phyloP scores from a whole-genome alignment of 2,888 invertebrate species.

The Isotomurus palustris region DNA sequence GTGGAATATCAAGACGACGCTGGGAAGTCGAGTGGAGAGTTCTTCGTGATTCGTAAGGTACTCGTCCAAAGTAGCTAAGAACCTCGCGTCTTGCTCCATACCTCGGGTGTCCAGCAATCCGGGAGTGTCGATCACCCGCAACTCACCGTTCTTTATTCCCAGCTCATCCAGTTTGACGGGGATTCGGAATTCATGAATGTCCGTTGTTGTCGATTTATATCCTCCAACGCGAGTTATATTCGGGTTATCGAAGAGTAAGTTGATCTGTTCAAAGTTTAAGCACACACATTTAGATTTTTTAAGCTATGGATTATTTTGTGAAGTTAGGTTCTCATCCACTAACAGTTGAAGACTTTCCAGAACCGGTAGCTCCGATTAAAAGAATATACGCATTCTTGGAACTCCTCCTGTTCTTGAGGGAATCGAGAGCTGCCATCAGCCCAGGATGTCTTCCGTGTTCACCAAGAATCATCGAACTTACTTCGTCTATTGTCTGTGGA shows the following conservation, averaged over 20 bases:
- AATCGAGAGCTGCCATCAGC: slow-evolving; percentile 23
- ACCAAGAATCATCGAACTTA: slow-evolving; percentile 9
- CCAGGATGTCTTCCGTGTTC: slow-evolving; percentile 25
- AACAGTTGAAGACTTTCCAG: slow-evolving; percentile 32
- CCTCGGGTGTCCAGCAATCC: slow-evolving; percentile 31
- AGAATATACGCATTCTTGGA: slow-evolving; percentile 34
- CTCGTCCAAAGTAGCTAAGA: slow-evolving; percentile 28
- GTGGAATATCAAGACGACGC: slow-evolving; percentile 24
- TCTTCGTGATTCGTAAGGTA: slow-evolving; percentile 28
- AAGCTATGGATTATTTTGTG: neutral
- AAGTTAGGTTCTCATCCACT: neutral
- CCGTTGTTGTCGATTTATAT: slow-evolving; percentile 23
- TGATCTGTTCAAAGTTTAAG: slow-evolving; percentile 14
- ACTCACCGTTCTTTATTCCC: slow-evolving; percentile 24
- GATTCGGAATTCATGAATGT: slow-evolving; percentile 28
- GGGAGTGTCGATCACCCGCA: slow-evolving; percentile 36
- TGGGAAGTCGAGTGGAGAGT: slow-evolving; percentile 17
- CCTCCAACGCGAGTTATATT: slow-evolving; percentile 31
- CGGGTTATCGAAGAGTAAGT: slow-evolving; percentile 32
- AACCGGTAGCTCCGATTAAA: slow-evolving; percentile 29
- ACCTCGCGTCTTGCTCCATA: slow-evolving; percentile 24
- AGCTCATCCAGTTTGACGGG: slow-evolving; percentile 18
- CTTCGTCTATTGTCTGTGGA: slow-evolving; percentile 8
- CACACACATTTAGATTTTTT: neutral
- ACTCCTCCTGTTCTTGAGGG: slow-evolving; percentile 21